Evolutionary conservation across 2,113 vertebrate species (phyloP), one percentile per base, ranked within the genome.

Genomic region (Mormyrus lacerda): DNA sequence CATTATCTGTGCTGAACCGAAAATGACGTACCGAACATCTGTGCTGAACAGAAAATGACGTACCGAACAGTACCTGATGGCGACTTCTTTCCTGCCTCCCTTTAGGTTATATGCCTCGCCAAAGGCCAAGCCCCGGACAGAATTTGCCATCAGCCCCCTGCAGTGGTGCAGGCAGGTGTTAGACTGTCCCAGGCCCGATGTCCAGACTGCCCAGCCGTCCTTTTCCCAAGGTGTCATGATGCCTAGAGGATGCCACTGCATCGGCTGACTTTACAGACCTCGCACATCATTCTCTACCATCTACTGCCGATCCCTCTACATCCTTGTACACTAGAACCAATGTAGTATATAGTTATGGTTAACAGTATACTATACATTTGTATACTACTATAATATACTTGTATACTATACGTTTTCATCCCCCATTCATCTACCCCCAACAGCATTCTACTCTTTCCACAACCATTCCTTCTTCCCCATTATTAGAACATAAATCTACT

Each of bases 141-240:
- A 95, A 3, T 93, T 94, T 69, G 84, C 92, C 51, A 17, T 95
- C 89, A 95, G 91, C 17, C 95, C 97, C 73, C 93, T 98, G 90
- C 95, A 98, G 92, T 99, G 98, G 98, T 97, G 97, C 93, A 96
- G 98, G 51, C 96, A 93, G 45, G 94, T 96, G 90, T 94, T 99
- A 91, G 97, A 99, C 93, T 92, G 95, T 82, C 97, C 97, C 24
- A 96, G 93, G 90, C 95, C 97, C 0, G 97, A 98, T 91, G 93
- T 96, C 93, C 97, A 98, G 91, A 94, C 96, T 17, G 95, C 96
- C 87, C 97, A 96, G 91, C 95, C 96, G 21, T 97, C 97, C 1
- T 91, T 97, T 9, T 97, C 96, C 91, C 97, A 97, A 97, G 98
- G 98, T 98, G 96, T 3, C 45, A 10, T 3, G 51, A 9, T 21